Base-by-base conservation (phyloP, 2,797 vertebrate species). In the Betta splendens region DNA sequence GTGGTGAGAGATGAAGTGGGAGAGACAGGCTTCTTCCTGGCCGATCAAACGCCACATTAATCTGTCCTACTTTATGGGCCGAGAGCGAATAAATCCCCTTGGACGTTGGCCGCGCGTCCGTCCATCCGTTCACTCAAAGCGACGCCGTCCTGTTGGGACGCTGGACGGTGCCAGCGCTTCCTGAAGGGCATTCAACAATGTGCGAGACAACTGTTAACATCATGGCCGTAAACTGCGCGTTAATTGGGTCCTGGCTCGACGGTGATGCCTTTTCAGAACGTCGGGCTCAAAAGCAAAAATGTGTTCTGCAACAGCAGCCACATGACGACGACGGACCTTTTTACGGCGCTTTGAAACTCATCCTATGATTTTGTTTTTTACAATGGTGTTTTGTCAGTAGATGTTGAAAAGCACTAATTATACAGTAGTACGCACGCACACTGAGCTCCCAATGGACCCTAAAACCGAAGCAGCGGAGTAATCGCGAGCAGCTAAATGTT, bases 41-140 rank as follows among this genome's bases (percentile, higher is more conserved):
- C 70, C 42, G 5, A 62, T 61, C 25, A 64, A 58, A 62, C 18
- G 5, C 8, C 21, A 26, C 57, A 75, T 75, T 53, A 74, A 37
- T 81, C 75, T 50, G 39, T 17, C 16, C 49, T 31, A 29, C 55
- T 67, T 73, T 53, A 71, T 67, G 42, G 33, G 25, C 59, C 58
- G 29, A 57, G 62, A 56, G 16, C n/a, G 32, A 63, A 77, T 44
- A 49, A 32, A 63, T 51, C 18, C 64, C n/a, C 35, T 32, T 52
- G 12, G 28, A 23, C 20, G 8, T 29, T 65, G 57, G 66, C 77
- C 52, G n/a, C 39, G 10, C 1, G 1, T 22, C 60, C 3, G 22
- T 47, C 17, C 58, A 29, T 60, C 40, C 36, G 68, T 56, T 61
- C 23, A 69, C 15, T 15, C 68, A 20, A 64, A 52, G 71, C 70